phyloP scores from a whole-genome alignment of 37 sponge, comb jelly and placozoan species.

The Spongia lamella region DNA sequence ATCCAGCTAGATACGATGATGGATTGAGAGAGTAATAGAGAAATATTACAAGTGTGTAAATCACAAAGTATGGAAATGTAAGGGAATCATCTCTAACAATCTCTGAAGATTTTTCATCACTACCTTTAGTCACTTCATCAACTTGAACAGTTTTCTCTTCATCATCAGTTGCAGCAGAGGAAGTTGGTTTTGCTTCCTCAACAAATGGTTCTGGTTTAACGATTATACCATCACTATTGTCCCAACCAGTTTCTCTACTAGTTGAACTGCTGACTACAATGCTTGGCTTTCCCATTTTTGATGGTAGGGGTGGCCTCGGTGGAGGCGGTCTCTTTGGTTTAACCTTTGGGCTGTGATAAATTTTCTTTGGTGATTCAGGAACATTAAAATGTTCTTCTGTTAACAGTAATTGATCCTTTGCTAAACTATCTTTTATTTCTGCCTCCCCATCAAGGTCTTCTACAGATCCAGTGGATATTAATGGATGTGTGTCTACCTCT shows the following conservation, averaged over 20 bases:
- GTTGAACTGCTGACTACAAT: too few relatives aligned
- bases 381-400: background rate
- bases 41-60: conserved; percentile 29
- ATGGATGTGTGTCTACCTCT: background rate
- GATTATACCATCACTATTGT: too few relatives aligned
- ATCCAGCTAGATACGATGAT: conserved; percentile 65
- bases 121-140: background rate
- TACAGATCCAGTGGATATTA: background rate
- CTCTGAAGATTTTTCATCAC: background rate
- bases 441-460: background rate
- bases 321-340: background rate
- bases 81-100: background rate
- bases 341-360: too few relatives aligned
- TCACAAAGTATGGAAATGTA: background rate
- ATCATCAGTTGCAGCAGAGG: background rate
- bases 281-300: too few relatives aligned
- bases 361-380: too few relatives aligned
- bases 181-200: background rate
- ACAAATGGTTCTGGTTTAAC: too few relatives aligned
- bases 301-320: too few relatives aligned
- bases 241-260: too few relatives aligned
- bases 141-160: too few relatives aligned
- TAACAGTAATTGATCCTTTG: background rate
- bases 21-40: conserved; percentile 61
- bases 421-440: background rate